These are phyloP conservation scores for Hypsopygia costalis DNA, from an alignment of 2,888 invertebrate genomes.

Conservation along the genomic window DNA sequence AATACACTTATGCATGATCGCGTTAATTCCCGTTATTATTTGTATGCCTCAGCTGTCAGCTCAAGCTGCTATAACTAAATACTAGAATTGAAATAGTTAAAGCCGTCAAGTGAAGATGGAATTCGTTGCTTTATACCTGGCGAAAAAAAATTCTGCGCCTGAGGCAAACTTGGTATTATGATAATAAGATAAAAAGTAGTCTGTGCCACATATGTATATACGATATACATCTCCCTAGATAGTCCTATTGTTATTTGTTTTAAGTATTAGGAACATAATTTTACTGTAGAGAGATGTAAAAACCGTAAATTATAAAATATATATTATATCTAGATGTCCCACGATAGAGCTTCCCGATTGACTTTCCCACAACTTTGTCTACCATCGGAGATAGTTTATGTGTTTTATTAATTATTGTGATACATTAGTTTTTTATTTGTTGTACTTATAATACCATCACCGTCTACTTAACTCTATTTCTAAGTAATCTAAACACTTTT, in stretches of 20 bases:
- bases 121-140: neutral
- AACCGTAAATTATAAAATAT: slow-evolving; percentile 41
- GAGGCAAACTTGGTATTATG: slow-evolving; percentile 23
- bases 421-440: neutral
- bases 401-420: slow-evolving; percentile 22
- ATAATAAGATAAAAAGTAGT: slow-evolving; percentile 45
- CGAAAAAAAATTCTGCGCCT: slow-evolving; percentile 1
- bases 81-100: too few species aligned
- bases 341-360: slow-evolving; percentile 70
- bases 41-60: too few species aligned
- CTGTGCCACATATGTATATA: slow-evolving; percentile 73
- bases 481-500: neutral
- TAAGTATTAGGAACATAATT: slow-evolving; percentile 55
- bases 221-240: slow-evolving; percentile 66
- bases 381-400: slow-evolving; percentile 39
- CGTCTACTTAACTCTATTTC: neutral
- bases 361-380: slow-evolving; percentile 52
- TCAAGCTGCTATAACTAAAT: too few species aligned
- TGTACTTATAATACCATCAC: neutral
- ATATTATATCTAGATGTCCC: slow-evolving; percentile 53
- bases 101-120: too few species aligned
- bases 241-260: slow-evolving; percentile 66
- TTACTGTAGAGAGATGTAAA: slow-evolving; percentile 56
- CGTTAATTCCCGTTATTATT: too few species aligned
- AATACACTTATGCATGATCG: too few species aligned